Conservation (phyloP, 1,140 invertebrate genomes). For the Aphis craccivora region DNA sequence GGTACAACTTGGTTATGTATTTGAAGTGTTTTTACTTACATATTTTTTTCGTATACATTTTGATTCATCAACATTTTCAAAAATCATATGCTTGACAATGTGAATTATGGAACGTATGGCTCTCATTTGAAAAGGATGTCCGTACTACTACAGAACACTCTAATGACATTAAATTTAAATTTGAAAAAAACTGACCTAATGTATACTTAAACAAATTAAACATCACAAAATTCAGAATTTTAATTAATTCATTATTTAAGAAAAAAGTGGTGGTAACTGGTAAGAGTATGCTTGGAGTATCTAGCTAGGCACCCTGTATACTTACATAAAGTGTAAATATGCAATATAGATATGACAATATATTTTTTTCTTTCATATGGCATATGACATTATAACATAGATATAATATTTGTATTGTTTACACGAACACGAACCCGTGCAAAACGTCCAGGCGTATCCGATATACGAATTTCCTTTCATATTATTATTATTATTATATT, state of each 20-base stretch:
- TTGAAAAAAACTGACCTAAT: no score
- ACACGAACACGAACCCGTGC: not conserved
- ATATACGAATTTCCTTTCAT: constrained; percentile 8
- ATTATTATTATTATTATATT: not conserved
- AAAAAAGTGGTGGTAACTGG: no score
- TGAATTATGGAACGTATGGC: no score
- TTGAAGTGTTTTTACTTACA: not conserved
- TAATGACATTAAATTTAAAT: not conserved
- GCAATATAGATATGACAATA: not conserved
- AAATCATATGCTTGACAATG: not conserved
- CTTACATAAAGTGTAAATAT: not conserved
- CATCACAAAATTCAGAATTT: no score
- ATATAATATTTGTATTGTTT: not conserved
- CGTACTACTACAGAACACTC: not conserved
- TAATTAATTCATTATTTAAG: no score
- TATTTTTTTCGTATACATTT: not conserved
- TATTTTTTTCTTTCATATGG: no score
- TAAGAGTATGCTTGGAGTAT: not conserved
- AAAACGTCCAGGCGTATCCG: not conserved
- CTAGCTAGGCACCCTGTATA: not conserved
- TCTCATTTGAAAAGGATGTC: not conserved
- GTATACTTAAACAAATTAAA: no score
- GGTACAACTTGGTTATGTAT: no score
- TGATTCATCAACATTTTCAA: not conserved
- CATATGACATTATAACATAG: not conserved